Percentiles rank a stretch among this genome's conserved stretches.
These are phyloP conservation scores for Melolontha melolontha DNA, from an alignment of 2,888 invertebrate species.

Conservation along the genomic window DNA sequence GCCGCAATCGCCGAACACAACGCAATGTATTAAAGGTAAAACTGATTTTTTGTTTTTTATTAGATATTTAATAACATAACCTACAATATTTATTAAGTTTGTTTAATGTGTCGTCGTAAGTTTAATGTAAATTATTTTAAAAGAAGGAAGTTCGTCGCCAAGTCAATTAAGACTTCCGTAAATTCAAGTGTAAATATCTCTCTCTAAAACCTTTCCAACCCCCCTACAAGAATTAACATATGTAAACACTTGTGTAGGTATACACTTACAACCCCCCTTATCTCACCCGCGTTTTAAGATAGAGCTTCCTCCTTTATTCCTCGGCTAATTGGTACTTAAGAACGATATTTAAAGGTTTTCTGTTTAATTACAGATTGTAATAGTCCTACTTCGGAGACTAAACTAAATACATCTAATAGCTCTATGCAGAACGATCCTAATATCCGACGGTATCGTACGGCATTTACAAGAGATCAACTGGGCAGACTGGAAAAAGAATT, in stretches of 20 bases:
- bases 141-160: slow-evolving; percentile 54
- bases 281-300: slow-evolving; percentile 46
- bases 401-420: slow-evolving; percentile 44
- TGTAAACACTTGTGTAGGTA: slow-evolving; percentile 35
- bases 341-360: slow-evolving; percentile 58
- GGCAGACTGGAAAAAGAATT: slow-evolving; percentile 95
- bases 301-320: slow-evolving; percentile 45
- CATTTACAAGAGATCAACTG: slow-evolving; percentile 95
- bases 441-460: slow-evolving; percentile 93
- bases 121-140: background rate
- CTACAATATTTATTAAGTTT: too few relatives aligned
- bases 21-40: slow-evolving; percentile 61
- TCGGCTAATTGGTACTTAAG: slow-evolving; percentile 46
- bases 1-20: slow-evolving; percentile 68
- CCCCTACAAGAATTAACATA: slow-evolving; percentile 16
- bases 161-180: slow-evolving; percentile 38
- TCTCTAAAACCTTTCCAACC: background rate
- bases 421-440: slow-evolving; percentile 69
- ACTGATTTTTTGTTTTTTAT: background rate
- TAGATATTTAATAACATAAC: too few relatives aligned
- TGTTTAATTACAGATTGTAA: slow-evolving; percentile 63
- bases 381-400: slow-evolving; percentile 61
- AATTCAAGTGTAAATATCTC: slow-evolving; percentile 22
- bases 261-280: slow-evolving; percentile 43
- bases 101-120: too few relatives aligned